Evolutionary conservation across 2,888 invertebrate genomes (phyloP), one percentile per base, ranked within the genome.

Genomic region (Trichacis sp.): DNA sequence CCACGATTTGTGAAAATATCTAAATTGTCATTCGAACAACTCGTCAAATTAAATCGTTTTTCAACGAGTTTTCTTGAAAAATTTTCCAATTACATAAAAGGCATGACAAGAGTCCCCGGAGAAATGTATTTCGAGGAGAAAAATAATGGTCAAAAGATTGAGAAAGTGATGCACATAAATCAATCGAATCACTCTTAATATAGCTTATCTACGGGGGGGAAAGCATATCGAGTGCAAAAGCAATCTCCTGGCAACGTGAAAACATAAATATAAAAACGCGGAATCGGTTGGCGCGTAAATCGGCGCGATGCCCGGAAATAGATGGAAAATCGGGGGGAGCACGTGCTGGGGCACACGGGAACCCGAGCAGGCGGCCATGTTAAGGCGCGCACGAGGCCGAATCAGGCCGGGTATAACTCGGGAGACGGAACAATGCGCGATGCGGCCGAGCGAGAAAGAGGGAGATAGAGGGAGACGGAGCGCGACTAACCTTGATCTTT

Each of bases 401-500:
- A 58, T 58, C 54, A 48, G 49, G 19, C 40, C 45, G 18, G 52
- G 50, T 48, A 51, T 15, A 29, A 29, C 12, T 19, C 5, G 36
- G 19, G 29, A 46, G 29, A 46, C 14, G 20, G n/a, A 36, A 12
- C 5, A 12, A 49, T 33, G 33, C 8, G 5, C 4, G 18, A 18
- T 43, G 19, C 46, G 46, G 42, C 12, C 30, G 36, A 43, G 2
- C 18, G 14, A 15, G 43, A 19, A 33, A 36, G 43, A 61, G 46
- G 12, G 53, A 55, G 54, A 57, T 15, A 29, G 29, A 45, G 58
- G 48, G 50, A 55, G 42, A 48, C 55, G 18, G 56, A 51, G 29
- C 33, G 8, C 30, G 53, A 77, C 83, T 80, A 79, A 85, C 85
- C 84, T 83, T 82, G 83, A 64, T 84, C 83, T 72, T 82, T 83